Evolutionary conservation across 2,888 invertebrate genomes (phyloP).

Genomic region (Apomyelois bistriatella): DNA sequence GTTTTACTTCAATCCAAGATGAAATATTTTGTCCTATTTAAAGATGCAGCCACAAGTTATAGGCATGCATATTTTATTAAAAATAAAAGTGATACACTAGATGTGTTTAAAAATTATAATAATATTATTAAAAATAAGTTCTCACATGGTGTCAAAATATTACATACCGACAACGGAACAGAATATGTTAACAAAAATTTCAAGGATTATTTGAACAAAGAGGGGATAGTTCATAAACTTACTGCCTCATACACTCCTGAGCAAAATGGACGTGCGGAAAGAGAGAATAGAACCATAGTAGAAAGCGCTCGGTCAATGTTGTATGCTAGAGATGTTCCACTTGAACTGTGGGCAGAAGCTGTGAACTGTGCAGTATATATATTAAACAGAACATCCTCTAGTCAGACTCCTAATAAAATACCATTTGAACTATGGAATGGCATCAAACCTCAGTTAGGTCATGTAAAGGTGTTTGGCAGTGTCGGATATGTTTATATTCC

Average conservation of each 20-base stretch:
- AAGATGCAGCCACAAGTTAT: conserved; percentile 21
- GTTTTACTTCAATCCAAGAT: conserved; percentile 18
- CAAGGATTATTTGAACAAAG: conserved; percentile 6
- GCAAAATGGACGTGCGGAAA: not conserved
- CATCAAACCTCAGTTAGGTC: not conserved
- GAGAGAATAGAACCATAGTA: conserved; percentile 1
- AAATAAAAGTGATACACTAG: conserved; percentile 23
- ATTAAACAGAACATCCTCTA: conserved; percentile 23
- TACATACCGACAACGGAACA: not conserved
- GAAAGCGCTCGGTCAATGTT: not conserved
- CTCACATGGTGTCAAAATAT: not conserved
- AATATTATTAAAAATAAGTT: not conserved
- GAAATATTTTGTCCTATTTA: conserved; percentile 26
- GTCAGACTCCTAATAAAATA: conserved; percentile 18
- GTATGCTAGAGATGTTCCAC: conserved; percentile 11
- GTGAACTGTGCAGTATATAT: conserved; percentile 23
- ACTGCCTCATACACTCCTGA: not conserved
- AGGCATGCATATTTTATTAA: conserved; percentile 23
- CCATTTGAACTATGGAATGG: conserved; percentile 20
- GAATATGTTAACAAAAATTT: not conserved
- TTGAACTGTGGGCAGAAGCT: conserved; percentile 25
- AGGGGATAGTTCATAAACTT: conserved; percentile 22
- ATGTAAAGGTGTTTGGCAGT: conserved; percentile 26
- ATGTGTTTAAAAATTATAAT: conserved; percentile 22
- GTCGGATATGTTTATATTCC: conserved; percentile 23